phyloP scores from a whole-genome alignment of 2,888 invertebrate genomes.

The Eubasilissa splendida region DNA sequence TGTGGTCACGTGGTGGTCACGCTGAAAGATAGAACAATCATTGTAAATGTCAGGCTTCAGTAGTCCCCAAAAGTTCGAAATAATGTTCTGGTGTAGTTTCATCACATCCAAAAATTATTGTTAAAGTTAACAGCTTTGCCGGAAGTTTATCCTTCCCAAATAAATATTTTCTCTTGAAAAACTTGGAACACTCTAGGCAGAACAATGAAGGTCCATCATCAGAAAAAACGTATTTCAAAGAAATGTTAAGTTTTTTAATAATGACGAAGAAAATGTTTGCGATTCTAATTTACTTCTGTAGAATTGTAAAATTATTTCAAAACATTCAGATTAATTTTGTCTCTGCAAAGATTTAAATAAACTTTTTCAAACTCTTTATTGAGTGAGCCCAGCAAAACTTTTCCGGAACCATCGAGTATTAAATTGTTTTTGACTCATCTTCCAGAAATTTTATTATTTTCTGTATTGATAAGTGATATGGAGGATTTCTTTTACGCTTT shows the following conservation, averaged over 20 bases:
- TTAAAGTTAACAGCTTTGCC: slow-evolving; percentile 23
- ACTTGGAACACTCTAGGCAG: slow-evolving; percentile 2
- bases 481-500: too few relatives aligned
- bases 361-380: too few relatives aligned
- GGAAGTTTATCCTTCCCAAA: neutral
- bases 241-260: slow-evolving; percentile 18
- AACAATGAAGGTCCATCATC: slow-evolving; percentile 3
- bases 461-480: too few relatives aligned
- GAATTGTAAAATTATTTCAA: too few relatives aligned
- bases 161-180: neutral
- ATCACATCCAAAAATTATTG: slow-evolving; percentile 5
- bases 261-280: neutral
- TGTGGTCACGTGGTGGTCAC: too few relatives aligned
- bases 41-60: neutral
- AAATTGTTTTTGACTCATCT: too few relatives aligned
- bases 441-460: too few relatives aligned
- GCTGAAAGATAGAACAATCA: neutral
- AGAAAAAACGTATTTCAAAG: neutral
- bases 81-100: slow-evolving; percentile 1
- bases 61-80: neutral
- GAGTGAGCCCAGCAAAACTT: too few relatives aligned
- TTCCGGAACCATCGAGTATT: too few relatives aligned
- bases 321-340: too few relatives aligned
- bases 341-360: too few relatives aligned
- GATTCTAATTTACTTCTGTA: too few relatives aligned